A percentile compares a stretch with the other conserved stretches of the same genome.
Evolutionary conservation across 2,797 vertebrate genomes (phyloP).

Genomic region (Melopsittacus undulatus): DNA sequence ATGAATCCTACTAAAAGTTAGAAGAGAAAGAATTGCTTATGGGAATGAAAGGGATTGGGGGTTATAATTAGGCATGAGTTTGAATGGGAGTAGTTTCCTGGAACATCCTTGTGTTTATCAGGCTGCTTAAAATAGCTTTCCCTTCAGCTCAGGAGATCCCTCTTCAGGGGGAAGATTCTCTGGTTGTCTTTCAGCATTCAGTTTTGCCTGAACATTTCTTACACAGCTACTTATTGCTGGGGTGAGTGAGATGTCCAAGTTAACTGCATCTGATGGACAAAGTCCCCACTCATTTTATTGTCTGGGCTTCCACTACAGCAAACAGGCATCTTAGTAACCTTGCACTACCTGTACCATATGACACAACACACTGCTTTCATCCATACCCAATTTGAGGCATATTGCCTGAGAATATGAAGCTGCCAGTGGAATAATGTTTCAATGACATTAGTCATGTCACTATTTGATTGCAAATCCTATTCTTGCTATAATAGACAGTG

Average conservation of each 20-base stretch:
- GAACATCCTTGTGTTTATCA: background rate
- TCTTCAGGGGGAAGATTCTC: background rate
- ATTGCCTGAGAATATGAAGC: background rate
- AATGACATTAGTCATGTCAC: background rate
- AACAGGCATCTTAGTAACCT: background rate
- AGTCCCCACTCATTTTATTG: background rate
- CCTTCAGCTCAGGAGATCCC: background rate
- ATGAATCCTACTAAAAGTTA: background rate
- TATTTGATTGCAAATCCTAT: conserved; percentile 37
- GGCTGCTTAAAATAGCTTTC: conserved; percentile 17
- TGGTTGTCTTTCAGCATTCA: background rate
- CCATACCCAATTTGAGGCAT: background rate
- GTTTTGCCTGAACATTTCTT: background rate
- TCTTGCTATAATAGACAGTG: conserved; percentile 8
- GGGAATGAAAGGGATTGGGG: background rate
- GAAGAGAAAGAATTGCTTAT: background rate
- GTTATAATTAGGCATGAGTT: background rate
- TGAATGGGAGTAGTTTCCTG: conserved; percentile 3
- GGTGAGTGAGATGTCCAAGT: background rate
- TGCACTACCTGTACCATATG: background rate
- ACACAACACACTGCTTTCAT: background rate
- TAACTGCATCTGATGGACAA: background rate
- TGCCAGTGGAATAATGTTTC: background rate
- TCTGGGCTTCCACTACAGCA: background rate
- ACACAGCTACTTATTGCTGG: background rate